Evolutionary conservation across 2,113 vertebrate species (phyloP).

Genomic region (Prunella fulvescens): DNA sequence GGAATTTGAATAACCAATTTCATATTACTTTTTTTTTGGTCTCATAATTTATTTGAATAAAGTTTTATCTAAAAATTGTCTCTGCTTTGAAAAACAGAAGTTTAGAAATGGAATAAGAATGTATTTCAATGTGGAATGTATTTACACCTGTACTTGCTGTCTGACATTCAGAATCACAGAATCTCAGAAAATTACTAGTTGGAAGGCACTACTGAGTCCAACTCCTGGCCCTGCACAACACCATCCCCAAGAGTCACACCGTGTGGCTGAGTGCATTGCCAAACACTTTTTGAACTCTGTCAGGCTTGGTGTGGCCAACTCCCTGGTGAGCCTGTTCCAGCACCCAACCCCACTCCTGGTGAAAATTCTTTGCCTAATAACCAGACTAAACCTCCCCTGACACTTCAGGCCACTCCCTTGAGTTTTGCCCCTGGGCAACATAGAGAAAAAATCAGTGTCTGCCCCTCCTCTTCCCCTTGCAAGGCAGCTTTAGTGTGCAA

Average conservation of each 20-base stretch:
- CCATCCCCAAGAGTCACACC: background rate
- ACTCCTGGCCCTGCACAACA: background rate
- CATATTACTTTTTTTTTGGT: background rate
- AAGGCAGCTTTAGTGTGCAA: no score
- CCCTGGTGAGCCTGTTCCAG: no score
- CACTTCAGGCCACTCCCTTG: background rate
- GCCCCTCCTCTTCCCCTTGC: background rate
- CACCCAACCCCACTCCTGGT: accelerated
- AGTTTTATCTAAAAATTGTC: background rate
- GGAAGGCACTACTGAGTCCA: background rate
- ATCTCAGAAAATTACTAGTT: background rate
- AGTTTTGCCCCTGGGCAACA: background rate
- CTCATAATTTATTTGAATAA: background rate
- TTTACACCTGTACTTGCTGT: background rate
- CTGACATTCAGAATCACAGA: background rate
- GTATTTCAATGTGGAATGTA: background rate
- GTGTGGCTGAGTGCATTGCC: no score
- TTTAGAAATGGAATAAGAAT: background rate
- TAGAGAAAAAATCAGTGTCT: background rate
- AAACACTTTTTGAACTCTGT: background rate
- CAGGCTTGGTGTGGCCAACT: background rate
- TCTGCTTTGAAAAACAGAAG: background rate
- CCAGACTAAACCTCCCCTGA: background rate
- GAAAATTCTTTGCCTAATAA: background rate
- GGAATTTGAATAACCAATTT: background rate